These are phyloP conservation scores for Parelbella ahira DNA, from an alignment of 2,888 invertebrate species.

Conservation along the genomic window DNA sequence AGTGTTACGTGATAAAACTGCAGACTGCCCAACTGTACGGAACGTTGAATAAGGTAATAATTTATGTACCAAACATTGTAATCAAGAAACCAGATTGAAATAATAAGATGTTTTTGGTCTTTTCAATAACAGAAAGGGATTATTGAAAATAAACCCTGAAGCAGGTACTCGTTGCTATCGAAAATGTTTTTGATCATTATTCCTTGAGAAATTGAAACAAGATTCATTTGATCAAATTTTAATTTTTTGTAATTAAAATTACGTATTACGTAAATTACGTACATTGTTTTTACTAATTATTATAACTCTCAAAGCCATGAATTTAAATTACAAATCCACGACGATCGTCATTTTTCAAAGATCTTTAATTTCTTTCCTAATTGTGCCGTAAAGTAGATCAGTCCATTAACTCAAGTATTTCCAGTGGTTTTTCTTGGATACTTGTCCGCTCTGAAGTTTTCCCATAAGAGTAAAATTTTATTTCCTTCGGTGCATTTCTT, in stretches of 20 bases:
- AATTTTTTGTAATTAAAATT: no score
- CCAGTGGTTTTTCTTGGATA: slow-evolving; percentile 42
- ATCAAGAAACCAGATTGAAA: no score
- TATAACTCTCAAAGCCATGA: neutral
- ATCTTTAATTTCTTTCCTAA: slow-evolving; percentile 41
- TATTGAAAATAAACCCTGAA: no score
- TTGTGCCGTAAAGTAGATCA: slow-evolving; percentile 41
- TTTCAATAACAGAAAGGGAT: no score
- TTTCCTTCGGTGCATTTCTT: slow-evolving; percentile 35
- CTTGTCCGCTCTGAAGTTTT: slow-evolving; percentile 25
- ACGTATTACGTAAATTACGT: no score
- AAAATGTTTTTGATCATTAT: no score
- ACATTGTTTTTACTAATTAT: neutral
- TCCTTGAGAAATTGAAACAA: no score
- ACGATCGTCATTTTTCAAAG: slow-evolving; percentile 28
- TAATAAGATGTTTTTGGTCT: no score
- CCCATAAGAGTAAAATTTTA: slow-evolving; percentile 39
- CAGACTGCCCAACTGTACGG: slow-evolving; percentile 1
- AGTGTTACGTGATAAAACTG: slow-evolving; percentile 21
- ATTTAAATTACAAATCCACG: slow-evolving; percentile 13
- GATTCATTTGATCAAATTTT: no score
- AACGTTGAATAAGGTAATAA: slow-evolving; percentile 18
- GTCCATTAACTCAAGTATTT: slow-evolving; percentile 46
- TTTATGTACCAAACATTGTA: neutral
- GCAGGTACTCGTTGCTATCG: no score